These are phyloP conservation scores for Hirtodrosophila cameraria DNA, from an alignment of 2,888 invertebrate genomes.

Conservation along the genomic window DNA sequence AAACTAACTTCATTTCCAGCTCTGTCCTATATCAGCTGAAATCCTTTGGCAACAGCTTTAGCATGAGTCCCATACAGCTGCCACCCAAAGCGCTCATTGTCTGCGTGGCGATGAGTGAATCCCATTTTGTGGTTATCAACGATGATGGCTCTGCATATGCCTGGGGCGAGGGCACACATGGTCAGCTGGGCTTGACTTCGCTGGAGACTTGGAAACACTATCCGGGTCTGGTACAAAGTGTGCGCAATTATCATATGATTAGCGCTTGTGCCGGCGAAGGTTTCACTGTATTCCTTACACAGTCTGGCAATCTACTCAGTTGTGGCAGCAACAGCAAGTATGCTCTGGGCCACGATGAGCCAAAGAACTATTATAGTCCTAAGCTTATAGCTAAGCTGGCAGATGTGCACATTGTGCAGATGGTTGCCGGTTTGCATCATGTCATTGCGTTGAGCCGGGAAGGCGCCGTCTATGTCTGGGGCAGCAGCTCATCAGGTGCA, in stretches of 20 bases:
- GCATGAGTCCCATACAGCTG: slow-evolving; percentile 85
- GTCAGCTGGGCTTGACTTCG: slow-evolving; percentile 87
- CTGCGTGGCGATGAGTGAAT: slow-evolving; percentile 86
- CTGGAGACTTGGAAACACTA: slow-evolving; percentile 85
- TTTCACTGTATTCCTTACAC: slow-evolving; percentile 88
- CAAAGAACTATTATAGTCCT: slow-evolving; percentile 85
- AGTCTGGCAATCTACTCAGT: slow-evolving; percentile 88
- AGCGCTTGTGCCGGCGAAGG: slow-evolving; percentile 87
- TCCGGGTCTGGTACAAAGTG: slow-evolving; percentile 86
- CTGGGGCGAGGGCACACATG: slow-evolving; percentile 88
- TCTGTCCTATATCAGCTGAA: slow-evolving; percentile 86
- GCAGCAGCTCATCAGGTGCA: slow-evolving; percentile 86
- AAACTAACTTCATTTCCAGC: slow-evolving; percentile 45
- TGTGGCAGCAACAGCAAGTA: slow-evolving; percentile 88
- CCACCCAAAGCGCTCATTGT: slow-evolving; percentile 85
- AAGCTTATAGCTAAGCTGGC: slow-evolving; percentile 85
- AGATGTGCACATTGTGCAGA: slow-evolving; percentile 86
- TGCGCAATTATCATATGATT: slow-evolving; percentile 86
- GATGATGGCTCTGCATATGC: slow-evolving; percentile 87
- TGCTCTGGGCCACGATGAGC: slow-evolving; percentile 88
- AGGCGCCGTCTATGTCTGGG: slow-evolving; percentile 89
- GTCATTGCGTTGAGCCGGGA: slow-evolving; percentile 87
- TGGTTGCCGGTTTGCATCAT: slow-evolving; percentile 87
- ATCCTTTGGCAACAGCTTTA: slow-evolving; percentile 85
- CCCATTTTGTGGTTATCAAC: slow-evolving; percentile 86